Conservation (phyloP, 2,113 vertebrate species). For the Psilopogon haemacephalus region DNA sequence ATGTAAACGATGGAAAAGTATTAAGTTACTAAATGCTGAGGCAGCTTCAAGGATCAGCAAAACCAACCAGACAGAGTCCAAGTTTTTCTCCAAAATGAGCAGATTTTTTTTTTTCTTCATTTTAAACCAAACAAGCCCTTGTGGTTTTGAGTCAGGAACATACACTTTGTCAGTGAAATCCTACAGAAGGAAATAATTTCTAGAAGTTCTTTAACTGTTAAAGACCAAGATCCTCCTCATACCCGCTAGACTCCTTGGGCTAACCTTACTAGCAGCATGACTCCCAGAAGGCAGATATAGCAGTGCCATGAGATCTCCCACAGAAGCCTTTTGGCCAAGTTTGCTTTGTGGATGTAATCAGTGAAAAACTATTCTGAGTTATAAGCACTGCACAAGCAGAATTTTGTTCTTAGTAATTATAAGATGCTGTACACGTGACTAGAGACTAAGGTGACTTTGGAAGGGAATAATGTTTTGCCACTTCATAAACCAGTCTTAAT, state of each 20-base stretch:
- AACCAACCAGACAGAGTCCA: not conserved
- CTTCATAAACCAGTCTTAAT: slow-evolving; percentile 23
- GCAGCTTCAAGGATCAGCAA: slow-evolving; percentile 23
- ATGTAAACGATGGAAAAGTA: not conserved
- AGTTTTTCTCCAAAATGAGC: not conserved
- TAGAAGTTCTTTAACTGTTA: not conserved
- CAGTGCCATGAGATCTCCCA: not conserved
- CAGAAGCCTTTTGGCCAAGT: not conserved
- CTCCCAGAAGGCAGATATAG: not conserved
- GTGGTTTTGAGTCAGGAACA: slow-evolving; percentile 29
- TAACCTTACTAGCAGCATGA: not conserved
- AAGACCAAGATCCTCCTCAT: not conserved
- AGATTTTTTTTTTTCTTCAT: not conserved
- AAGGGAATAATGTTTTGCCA: slow-evolving; percentile 12
- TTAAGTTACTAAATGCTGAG: slow-evolving; percentile 29
- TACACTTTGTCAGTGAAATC: not conserved
- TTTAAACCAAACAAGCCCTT: slow-evolving; percentile 16
- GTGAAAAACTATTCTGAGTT: not conserved
- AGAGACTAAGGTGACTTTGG: not conserved
- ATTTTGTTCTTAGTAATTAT: not conserved
- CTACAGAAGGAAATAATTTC: not conserved
- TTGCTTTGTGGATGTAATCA: not conserved
- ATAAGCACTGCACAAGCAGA: not conserved
- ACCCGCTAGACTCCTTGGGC: not conserved
- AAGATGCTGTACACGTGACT: not conserved